These are phyloP conservation scores for Tetragnatha versicolor DNA, from an alignment of 1,140 invertebrate species.

Conservation along the genomic window DNA sequence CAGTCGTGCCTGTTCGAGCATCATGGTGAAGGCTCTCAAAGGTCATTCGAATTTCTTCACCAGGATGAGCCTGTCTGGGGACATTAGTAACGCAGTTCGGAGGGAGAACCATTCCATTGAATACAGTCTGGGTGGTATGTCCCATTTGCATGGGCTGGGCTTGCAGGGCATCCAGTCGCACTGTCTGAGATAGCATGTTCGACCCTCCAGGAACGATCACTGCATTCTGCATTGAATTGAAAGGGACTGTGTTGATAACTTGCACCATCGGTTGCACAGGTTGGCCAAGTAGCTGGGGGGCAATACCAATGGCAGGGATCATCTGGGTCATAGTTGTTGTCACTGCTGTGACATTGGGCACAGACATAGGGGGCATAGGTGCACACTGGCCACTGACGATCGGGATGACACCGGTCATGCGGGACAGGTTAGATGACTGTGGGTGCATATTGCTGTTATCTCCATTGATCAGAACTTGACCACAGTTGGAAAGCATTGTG, in stretches of 20 bases:
- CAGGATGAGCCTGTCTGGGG: slow-evolving; percentile 27
- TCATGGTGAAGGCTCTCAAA: slow-evolving; percentile 39
- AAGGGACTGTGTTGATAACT: slow-evolving; percentile 74
- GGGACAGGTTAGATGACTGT: slow-evolving; percentile 55
- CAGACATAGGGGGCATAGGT: slow-evolving; percentile 73
- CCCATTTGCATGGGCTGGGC: slow-evolving; percentile 32
- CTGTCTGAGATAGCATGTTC: slow-evolving; percentile 64
- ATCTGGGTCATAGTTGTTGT: slow-evolving; percentile 75
- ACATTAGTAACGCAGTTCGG: slow-evolving; percentile 47
- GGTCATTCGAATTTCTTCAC: slow-evolving; percentile 37
- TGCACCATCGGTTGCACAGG: slow-evolving; percentile 66
- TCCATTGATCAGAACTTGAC: slow-evolving; percentile 53
- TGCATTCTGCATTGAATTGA: slow-evolving; percentile 72
- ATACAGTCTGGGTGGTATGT: slow-evolving; percentile 32
- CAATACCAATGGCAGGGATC: slow-evolving; percentile 68
- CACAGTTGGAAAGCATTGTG: slow-evolving; percentile 55
- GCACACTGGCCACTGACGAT: slow-evolving; percentile 55
- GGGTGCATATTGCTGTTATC: slow-evolving; percentile 40
- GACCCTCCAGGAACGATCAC: slow-evolving; percentile 75
- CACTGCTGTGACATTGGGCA: slow-evolving; percentile 74
- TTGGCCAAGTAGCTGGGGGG: slow-evolving; percentile 74
- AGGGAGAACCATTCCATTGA: slow-evolving; percentile 49
- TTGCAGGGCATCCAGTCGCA: slow-evolving; percentile 51
- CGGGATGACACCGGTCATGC: slow-evolving; percentile 53
- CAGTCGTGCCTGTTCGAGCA: slow-evolving; percentile 50